These are phyloP conservation scores for Marasmarcha lunaedactyla DNA, from an alignment of 2,888 invertebrate species.

Conservation along the genomic window DNA sequence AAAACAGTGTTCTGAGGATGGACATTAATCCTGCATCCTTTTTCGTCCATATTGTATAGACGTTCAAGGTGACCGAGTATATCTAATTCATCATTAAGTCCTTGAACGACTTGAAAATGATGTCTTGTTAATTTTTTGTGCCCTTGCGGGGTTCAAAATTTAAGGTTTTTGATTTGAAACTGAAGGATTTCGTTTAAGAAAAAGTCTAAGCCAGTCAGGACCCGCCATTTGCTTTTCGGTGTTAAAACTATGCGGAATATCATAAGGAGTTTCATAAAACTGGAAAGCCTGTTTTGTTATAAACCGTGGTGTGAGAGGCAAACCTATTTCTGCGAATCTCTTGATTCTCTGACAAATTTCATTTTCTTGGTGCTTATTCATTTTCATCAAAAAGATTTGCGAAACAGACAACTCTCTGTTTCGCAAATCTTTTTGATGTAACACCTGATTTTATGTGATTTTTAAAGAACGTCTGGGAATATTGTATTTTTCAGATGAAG, in stretches of 20 bases:
- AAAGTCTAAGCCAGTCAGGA: conserved; percentile 8
- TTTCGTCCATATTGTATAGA: conserved; percentile 14
- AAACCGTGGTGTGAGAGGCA: conserved; percentile 21
- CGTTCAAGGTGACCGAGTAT: conserved; percentile 16
- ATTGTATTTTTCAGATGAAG: conserved; percentile 17
- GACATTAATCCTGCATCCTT: conserved; percentile 14
- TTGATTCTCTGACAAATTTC: conserved; percentile 20
- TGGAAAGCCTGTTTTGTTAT: conserved; percentile 14
- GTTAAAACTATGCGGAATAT: conserved; percentile 6
- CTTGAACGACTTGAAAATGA: conserved; percentile 15
- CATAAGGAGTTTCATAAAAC: conserved; percentile 5
- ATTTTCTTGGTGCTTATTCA: conserved; percentile 17
- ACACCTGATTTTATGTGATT: conserved; percentile 18
- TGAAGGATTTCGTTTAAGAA: conserved; percentile 8
- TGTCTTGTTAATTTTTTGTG: conserved; percentile 17
- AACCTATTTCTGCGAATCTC: conserved; percentile 19
- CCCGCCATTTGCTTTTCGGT: conserved; percentile 3
- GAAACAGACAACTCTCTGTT: conserved; percentile 17
- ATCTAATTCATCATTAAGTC: conserved; percentile 16
- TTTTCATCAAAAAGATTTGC: no score
- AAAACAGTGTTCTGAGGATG: conserved; percentile 11
- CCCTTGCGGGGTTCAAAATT: conserved; percentile 16
- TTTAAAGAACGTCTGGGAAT: conserved; percentile 21
- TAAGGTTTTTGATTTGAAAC: conserved; percentile 11
- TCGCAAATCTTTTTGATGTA: conserved; percentile 15